Conservation (phyloP, 2,113 vertebrate genomes). For the Phyllopteryx taeniolatus region DNA sequence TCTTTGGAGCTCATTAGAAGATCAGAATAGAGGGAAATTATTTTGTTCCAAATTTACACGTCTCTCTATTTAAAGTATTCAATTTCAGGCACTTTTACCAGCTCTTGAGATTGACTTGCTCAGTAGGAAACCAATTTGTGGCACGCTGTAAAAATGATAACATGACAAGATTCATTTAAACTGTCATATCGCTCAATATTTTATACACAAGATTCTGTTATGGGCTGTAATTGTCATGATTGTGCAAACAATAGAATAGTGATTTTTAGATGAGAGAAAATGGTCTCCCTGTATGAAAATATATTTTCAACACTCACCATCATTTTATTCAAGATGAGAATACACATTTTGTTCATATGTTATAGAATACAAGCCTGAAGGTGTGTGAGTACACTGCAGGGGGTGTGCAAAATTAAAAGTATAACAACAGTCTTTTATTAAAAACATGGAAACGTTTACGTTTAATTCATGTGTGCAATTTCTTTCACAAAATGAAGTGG, state of each 20-base stretch:
- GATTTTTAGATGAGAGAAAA: neutral
- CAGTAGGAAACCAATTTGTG: conserved; percentile 57
- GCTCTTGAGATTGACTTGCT: conserved; percentile 46
- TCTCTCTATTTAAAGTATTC: conserved; percentile 66
- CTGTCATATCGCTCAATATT: conserved; percentile 30
- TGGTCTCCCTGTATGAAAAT: neutral
- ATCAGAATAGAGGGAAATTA: conserved; percentile 19
- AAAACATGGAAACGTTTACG: no score
- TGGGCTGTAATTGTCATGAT: conserved; percentile 1
- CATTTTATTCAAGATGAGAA: neutral
- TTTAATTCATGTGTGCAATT: no score
- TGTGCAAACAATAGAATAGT: neutral
- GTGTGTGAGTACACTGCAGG: neutral
- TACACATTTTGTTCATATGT: neutral
- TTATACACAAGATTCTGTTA: conserved; percentile 47
- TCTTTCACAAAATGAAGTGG: no score
- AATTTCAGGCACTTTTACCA: conserved; percentile 68
- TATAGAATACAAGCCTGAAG: neutral
- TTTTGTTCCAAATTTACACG: conserved; percentile 52
- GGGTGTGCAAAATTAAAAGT: no score
- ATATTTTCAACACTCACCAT: neutral
- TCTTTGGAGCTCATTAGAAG: conserved; percentile 22
- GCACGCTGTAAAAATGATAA: conserved; percentile 42
- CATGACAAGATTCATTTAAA: conserved; percentile 53
- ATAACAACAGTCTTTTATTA: no score